A percentile compares a stretch with the other conserved stretches of the same genome.
phyloP scores from a whole-genome alignment of 1,140 invertebrate species.

The Drosophila saltans region DNA sequence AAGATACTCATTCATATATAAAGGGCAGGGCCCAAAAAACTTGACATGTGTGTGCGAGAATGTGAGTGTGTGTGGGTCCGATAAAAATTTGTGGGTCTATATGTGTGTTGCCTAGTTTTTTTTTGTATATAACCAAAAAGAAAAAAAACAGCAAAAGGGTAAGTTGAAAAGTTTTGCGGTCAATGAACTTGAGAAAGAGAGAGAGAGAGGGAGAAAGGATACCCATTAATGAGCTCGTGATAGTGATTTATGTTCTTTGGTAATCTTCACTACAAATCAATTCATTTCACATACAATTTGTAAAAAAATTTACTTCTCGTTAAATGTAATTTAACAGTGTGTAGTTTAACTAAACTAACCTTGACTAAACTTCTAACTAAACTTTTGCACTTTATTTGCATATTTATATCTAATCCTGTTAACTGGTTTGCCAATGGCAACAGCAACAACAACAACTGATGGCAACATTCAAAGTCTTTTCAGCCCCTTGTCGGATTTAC shows the following conservation, averaged over 20 bases:
- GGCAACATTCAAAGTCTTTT: conserved; percentile 43
- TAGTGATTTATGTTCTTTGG: conserved; percentile 59
- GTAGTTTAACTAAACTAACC: conserved; percentile 42
- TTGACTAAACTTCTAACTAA: conserved; percentile 50
- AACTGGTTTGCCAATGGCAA: conserved; percentile 14
- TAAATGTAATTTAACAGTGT: neutral
- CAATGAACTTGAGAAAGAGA: conserved; percentile 43
- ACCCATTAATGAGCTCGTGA: conserved; percentile 36
- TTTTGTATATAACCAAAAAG: conserved; percentile 49
- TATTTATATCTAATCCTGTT: conserved; percentile 69
- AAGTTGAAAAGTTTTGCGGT: conserved; percentile 52
- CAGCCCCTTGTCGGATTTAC: conserved; percentile 62
- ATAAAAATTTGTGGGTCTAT: conserved; percentile 56
- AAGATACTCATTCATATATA: conserved; percentile 37
- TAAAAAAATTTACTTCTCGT: conserved; percentile 17
- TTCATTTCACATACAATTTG: conserved; percentile 33
- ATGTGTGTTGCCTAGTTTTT: conserved; percentile 51
- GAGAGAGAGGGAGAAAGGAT: neutral
- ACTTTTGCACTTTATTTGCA: conserved; percentile 69
- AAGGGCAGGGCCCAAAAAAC: conserved; percentile 13
- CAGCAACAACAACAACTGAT: conserved; percentile 55
- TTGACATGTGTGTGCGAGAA: conserved; percentile 50
- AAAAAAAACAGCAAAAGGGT: conserved; percentile 41
- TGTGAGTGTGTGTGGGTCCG: conserved; percentile 44
- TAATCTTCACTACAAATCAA: conserved; percentile 27